Conservation (phyloP, 2,888 invertebrate genomes). For the Leucophenga montana region DNA sequence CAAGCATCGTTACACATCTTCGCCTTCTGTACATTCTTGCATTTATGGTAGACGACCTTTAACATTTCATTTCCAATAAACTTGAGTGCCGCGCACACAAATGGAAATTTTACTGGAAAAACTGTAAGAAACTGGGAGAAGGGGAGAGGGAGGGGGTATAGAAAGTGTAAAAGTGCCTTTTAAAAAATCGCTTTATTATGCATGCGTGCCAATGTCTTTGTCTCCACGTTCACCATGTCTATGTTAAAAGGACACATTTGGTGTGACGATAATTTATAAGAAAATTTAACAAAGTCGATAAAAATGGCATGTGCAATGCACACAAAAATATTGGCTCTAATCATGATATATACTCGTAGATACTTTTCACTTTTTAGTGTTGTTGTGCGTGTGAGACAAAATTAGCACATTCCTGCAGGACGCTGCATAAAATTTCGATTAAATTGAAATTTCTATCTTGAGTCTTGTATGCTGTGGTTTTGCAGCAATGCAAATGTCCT, state of each 20-base stretch:
- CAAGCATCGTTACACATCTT: neutral
- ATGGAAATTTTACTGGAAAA: constrained; percentile 58
- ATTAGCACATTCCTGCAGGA: neutral
- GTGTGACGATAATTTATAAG: constrained; percentile 61
- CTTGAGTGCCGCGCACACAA: constrained; percentile 58
- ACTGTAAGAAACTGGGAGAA: no score
- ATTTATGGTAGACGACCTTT: neutral
- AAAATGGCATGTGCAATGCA: constrained; percentile 36
- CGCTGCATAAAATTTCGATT: constrained; percentile 27
- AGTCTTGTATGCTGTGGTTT: no score
- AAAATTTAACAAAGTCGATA: constrained; percentile 52
- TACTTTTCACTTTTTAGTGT: neutral
- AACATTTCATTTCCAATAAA: constrained; percentile 62
- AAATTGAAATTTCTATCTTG: constrained; percentile 9
- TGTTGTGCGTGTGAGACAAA: no score
- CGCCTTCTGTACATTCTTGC: constrained; percentile 26
- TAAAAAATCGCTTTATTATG: constrained; percentile 62
- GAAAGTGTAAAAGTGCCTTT: no score
- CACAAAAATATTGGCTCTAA: constrained; percentile 55
- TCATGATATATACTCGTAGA: constrained; percentile 46
- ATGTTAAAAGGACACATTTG: constrained; percentile 57
- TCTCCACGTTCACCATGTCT: no score
- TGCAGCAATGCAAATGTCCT: no score
- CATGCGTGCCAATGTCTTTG: constrained; percentile 55
- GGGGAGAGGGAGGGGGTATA: no score